phyloP scores from a whole-genome alignment of 2,797 vertebrate genomes.

The Amblyraja radiata region DNA sequence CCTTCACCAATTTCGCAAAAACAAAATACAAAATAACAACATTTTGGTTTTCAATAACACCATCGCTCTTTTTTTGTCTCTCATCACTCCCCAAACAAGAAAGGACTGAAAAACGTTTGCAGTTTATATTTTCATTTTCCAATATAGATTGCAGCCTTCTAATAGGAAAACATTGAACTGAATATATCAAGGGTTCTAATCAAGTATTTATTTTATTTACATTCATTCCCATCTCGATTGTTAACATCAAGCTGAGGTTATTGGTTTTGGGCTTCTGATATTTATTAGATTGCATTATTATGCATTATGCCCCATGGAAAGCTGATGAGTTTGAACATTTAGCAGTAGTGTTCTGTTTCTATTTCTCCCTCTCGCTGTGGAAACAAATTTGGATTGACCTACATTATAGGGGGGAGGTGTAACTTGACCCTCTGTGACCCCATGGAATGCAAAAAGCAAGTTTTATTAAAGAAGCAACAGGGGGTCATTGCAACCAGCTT shows the following conservation, averaged over 20 bases:
- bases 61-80: background rate
- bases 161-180: background rate
- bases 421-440: constrained; percentile 56
- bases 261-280: background rate
- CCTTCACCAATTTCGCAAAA: background rate
- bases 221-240: background rate
- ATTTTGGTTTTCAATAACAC: background rate
- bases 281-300: background rate
- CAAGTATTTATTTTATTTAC: background rate
- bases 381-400: constrained; percentile 28
- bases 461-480: constrained; percentile 78
- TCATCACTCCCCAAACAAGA: background rate
- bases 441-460: constrained; percentile 64
- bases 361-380: background rate
- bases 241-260: background rate
- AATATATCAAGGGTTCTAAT: background rate
- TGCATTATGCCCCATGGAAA: too few relatives aligned
- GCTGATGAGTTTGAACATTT: background rate
- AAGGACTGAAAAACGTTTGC: background rate
- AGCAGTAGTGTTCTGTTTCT: background rate
- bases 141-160: background rate
- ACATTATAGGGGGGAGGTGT: constrained; percentile 49
- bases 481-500: constrained; percentile 64
- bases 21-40: too few relatives aligned
- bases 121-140: background rate